Percentiles rank a stretch among this genome's conserved stretches.
phyloP scores from a whole-genome alignment of 2,888 invertebrate species.

The Stegophylla sp. region DNA sequence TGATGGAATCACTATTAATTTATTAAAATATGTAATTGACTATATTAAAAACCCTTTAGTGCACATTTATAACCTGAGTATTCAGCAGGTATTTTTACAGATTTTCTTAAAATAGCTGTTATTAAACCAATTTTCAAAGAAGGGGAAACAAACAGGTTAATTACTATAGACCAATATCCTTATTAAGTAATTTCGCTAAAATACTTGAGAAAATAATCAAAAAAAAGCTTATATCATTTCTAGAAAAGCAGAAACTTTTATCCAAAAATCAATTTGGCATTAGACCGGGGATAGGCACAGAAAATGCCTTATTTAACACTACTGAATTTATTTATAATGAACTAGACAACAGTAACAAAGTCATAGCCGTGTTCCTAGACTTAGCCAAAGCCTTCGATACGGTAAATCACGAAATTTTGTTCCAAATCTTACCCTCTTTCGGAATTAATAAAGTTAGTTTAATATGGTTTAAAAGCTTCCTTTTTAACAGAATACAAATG shows the following conservation, averaged over 20 bases:
- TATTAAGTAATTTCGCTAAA: background rate
- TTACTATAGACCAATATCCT: slow-evolving; percentile 2
- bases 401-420: slow-evolving; percentile 12
- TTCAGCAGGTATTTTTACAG: background rate
- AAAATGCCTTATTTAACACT: slow-evolving; percentile 3
- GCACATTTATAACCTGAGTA: background rate
- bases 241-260: background rate
- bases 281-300: background rate
- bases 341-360: slow-evolving; percentile 1
- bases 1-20: background rate
- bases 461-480: slow-evolving; percentile 1
- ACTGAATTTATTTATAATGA: slow-evolving; percentile 8
- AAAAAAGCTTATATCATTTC: background rate
- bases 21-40: slow-evolving; percentile 11
- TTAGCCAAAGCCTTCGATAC: background rate
- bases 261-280: background rate
- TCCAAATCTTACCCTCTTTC: background rate
- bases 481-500: slow-evolving; percentile 2
- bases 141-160: background rate
- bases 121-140: slow-evolving; percentile 3
- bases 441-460: background rate
- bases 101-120: background rate
- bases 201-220: slow-evolving; percentile 7
- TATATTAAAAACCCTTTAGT: background rate
- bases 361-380: background rate